Evolutionary conservation across 1,140 invertebrate species (phyloP).

Genomic region (Neodiprion fabricii): DNA sequence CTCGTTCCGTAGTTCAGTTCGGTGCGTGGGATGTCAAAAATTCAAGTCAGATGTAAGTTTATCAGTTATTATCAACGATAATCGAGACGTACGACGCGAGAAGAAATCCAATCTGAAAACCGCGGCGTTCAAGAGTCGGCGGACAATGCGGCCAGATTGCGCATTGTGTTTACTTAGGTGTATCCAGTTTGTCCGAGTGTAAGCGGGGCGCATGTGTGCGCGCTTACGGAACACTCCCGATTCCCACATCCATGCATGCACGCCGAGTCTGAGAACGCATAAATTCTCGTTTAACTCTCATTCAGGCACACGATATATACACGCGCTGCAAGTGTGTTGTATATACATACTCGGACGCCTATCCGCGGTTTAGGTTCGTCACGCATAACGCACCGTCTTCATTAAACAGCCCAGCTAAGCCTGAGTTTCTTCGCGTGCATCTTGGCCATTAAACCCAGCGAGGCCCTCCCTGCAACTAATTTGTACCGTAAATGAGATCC

Average conservation of each 20-base stretch:
- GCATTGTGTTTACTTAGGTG: neutral
- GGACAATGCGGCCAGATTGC: constrained; percentile 1
- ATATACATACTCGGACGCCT: constrained; percentile 16
- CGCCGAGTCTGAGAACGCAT: constrained; percentile 37
- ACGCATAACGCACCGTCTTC: constrained; percentile 58
- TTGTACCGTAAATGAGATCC: constrained; percentile 60
- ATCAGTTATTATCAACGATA: too few relatives aligned
- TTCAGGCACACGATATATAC: neutral
- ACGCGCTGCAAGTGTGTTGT: constrained; percentile 4
- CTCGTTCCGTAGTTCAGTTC: too few relatives aligned
- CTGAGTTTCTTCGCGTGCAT: constrained; percentile 55
- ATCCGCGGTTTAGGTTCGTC: constrained; percentile 43
- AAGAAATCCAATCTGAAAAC: too few relatives aligned
- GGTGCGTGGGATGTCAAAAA: too few relatives aligned
- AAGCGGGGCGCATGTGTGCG: constrained; percentile 32
- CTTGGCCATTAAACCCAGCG: constrained; percentile 47
- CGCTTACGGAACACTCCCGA: constrained; percentile 12
- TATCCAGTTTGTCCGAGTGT: constrained; percentile 1
- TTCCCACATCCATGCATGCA: neutral
- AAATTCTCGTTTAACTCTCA: constrained; percentile 62
- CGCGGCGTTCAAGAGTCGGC: too few relatives aligned
- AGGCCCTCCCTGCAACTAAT: constrained; percentile 54
- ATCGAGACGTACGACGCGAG: too few relatives aligned
- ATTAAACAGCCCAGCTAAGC: constrained; percentile 42
- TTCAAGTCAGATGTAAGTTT: too few relatives aligned